Evolutionary conservation across 2,888 invertebrate species (phyloP).

Genomic region (Eledona agricola): DNA sequence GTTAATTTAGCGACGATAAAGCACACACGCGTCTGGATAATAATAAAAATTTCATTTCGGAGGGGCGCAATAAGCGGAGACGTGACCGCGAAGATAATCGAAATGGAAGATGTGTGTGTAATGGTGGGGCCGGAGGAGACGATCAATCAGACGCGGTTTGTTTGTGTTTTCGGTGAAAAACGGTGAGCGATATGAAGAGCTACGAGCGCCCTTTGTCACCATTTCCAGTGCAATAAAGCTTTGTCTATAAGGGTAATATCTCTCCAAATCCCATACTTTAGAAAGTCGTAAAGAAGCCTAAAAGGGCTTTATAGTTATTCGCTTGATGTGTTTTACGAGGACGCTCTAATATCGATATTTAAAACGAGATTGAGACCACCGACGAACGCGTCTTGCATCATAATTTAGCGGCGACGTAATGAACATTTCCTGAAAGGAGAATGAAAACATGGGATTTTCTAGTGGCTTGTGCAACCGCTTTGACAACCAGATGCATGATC

Average conservation of each 20-base stretch:
- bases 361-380: constrained; percentile 54
- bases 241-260: constrained; percentile 61
- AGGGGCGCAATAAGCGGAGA: constrained; percentile 41
- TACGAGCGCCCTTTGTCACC: constrained; percentile 59
- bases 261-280: constrained; percentile 62
- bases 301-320: constrained; percentile 58
- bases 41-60: constrained; percentile 18
- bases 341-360: constrained; percentile 55
- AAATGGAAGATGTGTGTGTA: constrained; percentile 33
- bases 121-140: too few species aligned
- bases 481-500: constrained; percentile 46
- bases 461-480: constrained; percentile 43
- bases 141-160: too few species aligned
- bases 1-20: constrained; percentile 49
- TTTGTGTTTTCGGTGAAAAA: too few species aligned
- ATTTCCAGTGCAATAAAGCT: constrained; percentile 61
- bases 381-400: constrained; percentile 46
- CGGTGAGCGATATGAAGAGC: constrained; percentile 54
- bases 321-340: constrained; percentile 56
- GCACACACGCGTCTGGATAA: too few species aligned
- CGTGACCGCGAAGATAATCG: constrained; percentile 48
- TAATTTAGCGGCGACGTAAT: constrained; percentile 41
- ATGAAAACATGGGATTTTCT: constrained; percentile 37
- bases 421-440: constrained; percentile 38
- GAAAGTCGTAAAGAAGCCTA: constrained; percentile 60